Evolutionary conservation across 2,113 vertebrate genomes (phyloP).

Genomic region (Phrynosoma platyrhinos): DNA sequence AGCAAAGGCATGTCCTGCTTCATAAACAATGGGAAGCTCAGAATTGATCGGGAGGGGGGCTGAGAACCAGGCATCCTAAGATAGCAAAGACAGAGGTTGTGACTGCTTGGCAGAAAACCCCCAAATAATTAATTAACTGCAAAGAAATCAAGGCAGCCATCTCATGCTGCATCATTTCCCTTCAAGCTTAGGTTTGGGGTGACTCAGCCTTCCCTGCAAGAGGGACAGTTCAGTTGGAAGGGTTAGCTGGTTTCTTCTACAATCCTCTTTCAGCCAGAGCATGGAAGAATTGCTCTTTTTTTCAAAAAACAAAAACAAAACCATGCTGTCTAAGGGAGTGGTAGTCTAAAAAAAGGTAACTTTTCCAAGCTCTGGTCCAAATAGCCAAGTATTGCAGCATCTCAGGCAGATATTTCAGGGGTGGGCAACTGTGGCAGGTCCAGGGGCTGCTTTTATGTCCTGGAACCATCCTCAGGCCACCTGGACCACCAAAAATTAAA

Average conservation of each 20-base stretch:
- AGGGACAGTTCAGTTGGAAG: not conserved
- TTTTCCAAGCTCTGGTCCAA: not conserved
- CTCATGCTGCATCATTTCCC: not conserved
- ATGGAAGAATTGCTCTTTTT: not conserved
- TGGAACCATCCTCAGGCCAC: no score
- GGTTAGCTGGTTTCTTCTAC: slow-evolving; percentile 46
- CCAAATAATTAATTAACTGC: not conserved
- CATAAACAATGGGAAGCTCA: not conserved
- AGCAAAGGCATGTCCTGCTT: not conserved
- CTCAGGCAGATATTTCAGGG: not conserved
- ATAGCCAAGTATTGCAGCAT: not conserved
- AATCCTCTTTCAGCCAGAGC: not conserved
- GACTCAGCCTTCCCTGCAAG: not conserved
- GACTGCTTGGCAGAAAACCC: not conserved
- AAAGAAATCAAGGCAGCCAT: not conserved
- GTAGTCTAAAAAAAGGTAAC: no score
- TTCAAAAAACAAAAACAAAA: no score
- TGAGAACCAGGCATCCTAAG: not conserved
- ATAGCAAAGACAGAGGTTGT: not conserved
- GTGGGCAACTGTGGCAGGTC: no score
- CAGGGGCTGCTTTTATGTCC: no score
- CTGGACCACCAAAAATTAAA: no score
- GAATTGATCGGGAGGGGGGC: not conserved
- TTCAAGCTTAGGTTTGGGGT: not conserved
- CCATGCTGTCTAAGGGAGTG: no score